Conservation (phyloP, 64 coral and sea anemone genomes). For the Astreopora myriophthalma region DNA sequence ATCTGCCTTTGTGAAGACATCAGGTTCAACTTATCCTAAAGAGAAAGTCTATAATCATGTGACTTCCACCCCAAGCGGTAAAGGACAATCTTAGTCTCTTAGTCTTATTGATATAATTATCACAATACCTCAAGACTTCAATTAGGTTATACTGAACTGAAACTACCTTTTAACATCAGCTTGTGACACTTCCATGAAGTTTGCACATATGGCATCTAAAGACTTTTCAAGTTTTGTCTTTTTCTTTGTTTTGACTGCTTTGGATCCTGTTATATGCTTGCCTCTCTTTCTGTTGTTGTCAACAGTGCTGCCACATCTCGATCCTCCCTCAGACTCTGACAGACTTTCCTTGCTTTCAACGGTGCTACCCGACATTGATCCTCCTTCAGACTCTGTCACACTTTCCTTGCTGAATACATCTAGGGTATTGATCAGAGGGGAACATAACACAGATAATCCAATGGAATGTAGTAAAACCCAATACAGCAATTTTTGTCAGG, state of each 20-base stretch:
- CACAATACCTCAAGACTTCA: not conserved
- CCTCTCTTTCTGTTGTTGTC: slow-evolving; percentile 7
- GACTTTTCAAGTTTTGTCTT: slow-evolving; percentile 7
- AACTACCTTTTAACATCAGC: slow-evolving; percentile 30
- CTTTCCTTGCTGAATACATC: not conserved
- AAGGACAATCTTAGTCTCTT: not conserved
- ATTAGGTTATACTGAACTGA: not conserved
- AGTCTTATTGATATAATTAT: not conserved
- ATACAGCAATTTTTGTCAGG: not conserved
- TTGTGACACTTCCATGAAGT: not conserved
- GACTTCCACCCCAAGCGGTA: not conserved
- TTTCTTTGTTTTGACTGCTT: not conserved
- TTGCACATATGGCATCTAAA: not conserved
- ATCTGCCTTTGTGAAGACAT: slow-evolving; percentile 10
- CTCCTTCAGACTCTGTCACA: slow-evolving; percentile 19
- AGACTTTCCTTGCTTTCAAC: not conserved
- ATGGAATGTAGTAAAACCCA: not conserved
- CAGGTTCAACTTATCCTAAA: slow-evolving; percentile 6
- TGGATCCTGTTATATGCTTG: not conserved
- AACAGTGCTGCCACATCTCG: not conserved
- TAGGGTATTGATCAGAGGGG: slow-evolving; percentile 2
- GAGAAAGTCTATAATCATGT: not conserved
- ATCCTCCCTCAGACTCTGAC: not conserved
- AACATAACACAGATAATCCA: slow-evolving; percentile 6
- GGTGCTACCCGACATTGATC: slow-evolving; percentile 4